A percentile compares a stretch with the other conserved stretches of the same genome.
Conservation (phyloP, 2,888 invertebrate genomes). For the Lochmaea capreae region DNA sequence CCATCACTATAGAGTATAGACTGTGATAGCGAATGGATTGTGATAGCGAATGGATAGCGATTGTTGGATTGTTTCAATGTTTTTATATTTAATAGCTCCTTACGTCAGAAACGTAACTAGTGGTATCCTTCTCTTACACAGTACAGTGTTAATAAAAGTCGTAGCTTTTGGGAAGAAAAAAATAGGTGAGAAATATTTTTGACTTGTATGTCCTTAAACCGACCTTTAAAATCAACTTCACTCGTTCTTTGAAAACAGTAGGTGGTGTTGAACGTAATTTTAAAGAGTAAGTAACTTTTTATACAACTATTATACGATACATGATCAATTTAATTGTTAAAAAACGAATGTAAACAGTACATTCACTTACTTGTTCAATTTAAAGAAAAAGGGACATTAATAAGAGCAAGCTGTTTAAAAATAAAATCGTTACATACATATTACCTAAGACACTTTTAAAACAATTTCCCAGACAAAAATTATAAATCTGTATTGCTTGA, state of each 20-base stretch:
- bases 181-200: conserved; percentile 20
- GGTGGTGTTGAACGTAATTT: conserved; percentile 9
- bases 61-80: neutral
- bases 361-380: neutral
- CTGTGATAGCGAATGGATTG: too few relatives aligned
- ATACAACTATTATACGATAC: neutral
- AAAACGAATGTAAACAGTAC: too few relatives aligned
- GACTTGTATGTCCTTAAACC: conserved; percentile 41
- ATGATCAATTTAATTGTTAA: neutral
- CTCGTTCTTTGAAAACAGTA: conserved; percentile 6
- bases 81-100: neutral
- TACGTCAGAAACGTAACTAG: neutral
- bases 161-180: neutral
- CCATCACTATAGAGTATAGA: too few relatives aligned
- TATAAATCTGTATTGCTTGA: too few relatives aligned
- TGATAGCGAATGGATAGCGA: too few relatives aligned
- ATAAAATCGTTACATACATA: neutral
- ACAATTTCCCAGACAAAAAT: neutral
- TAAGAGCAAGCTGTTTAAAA: neutral
- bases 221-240: conserved; percentile 39
- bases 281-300: conserved; percentile 11
- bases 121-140: neutral
- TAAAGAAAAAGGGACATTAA: neutral
- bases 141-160: neutral
- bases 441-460: neutral